phyloP scores from a whole-genome alignment of 92 coral and sea anemone genomes.

The Muricea muricata region DNA sequence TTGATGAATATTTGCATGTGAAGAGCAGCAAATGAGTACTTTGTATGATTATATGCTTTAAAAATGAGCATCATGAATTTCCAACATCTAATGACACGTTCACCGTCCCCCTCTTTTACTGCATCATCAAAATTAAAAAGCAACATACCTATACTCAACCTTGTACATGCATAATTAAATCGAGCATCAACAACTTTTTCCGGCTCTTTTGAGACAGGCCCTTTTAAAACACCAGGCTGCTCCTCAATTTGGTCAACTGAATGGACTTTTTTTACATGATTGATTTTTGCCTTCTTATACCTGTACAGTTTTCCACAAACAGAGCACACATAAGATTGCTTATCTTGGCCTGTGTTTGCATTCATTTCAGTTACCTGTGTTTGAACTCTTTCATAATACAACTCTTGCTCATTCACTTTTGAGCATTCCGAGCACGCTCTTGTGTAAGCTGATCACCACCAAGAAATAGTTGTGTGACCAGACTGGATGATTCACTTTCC shows the following conservation, averaged over 20 bases:
- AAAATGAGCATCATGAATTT: conserved; percentile 54
- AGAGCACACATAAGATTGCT: too few relatives aligned
- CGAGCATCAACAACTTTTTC: conserved; percentile 51
- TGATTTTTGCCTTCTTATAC: conserved; percentile 57
- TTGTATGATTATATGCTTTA: conserved; percentile 54
- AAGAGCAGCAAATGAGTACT: conserved; percentile 76
- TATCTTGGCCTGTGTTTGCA: neutral
- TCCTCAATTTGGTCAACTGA: neutral
- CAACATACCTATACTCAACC: conserved; percentile 57
- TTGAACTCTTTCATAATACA: conserved; percentile 5
- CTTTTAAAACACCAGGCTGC: neutral
- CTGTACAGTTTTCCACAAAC: conserved; percentile 62
- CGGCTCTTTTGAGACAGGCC: too few relatives aligned
- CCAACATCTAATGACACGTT: conserved; percentile 59
- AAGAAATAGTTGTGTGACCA: conserved; percentile 48
- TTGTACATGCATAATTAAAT: conserved; percentile 59
- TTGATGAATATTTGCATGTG: conserved; percentile 35
- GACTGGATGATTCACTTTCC: conserved; percentile 29
- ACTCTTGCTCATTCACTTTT: conserved; percentile 54
- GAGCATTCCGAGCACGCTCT: conserved; percentile 69
- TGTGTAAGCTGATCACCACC: conserved; percentile 74
- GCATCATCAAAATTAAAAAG: conserved; percentile 73
- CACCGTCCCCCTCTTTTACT: conserved; percentile 77
- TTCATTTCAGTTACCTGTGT: neutral
- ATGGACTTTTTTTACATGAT: conserved; percentile 50